Evolutionary conservation across 2,888 invertebrate genomes (phyloP), one percentile per base, ranked within the genome.

Genomic region (Rhagophthalmus giganteus): DNA sequence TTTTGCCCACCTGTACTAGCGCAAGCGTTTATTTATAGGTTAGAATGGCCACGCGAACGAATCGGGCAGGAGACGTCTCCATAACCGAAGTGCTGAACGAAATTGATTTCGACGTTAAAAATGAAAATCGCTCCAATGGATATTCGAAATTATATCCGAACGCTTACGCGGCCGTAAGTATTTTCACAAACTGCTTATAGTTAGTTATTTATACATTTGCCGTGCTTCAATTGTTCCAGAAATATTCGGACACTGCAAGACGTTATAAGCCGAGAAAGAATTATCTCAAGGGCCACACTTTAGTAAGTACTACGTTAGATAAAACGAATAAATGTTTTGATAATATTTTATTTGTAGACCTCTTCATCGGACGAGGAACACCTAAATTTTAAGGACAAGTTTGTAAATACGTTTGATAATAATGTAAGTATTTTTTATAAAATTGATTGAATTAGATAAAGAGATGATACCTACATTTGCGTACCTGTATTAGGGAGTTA

Each of bases 21-120:
- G n/a, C n/a, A n/a, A n/a, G n/a, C n/a, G n/a, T n/a, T n/a, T n/a
- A n/a, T n/a, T n/a, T n/a, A n/a, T n/a, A n/a, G n/a, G n/a, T n/a
- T n/a, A n/a, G n/a, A n/a, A 55, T 58, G 49, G 42, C 42, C 27
- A 59, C 57, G 56, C 59, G 57, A 58, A 60, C 57, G 56, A 51
- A n/a, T n/a, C n/a, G n/a, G n/a, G n/a, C 48, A 45, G 59, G 57
- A 44, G 60, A 59, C 32, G 41, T 45, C 37, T 51, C 57, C 8
- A 49, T 57, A 38, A 59, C 55, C n/a, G 59, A 60, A 53, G 50
- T 60, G 34, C 38, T 58, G 54, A 61, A 58, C 52, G 61, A 57
- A 25, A 47, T 58, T 27, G 35, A 49, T 35, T 54, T 54, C 13
- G 49, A 60, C n/a, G n/a, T n/a, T n/a, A n/a, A n/a, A 49, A 30